Conservation (phyloP, 1,140 invertebrate genomes). For the Drosophila pseudoobscura region DNA sequence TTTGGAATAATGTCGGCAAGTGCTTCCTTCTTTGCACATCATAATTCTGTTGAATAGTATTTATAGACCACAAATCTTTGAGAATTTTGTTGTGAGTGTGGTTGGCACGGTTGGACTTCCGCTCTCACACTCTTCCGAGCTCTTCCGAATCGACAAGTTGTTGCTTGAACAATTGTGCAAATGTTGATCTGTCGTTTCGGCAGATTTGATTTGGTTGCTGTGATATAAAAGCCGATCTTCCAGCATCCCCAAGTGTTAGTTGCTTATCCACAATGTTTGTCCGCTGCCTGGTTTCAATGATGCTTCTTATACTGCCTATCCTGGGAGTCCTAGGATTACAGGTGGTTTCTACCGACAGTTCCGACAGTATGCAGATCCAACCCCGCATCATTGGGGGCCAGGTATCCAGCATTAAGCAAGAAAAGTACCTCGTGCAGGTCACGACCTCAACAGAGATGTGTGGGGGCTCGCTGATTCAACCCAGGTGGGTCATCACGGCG, state of each 20-base stretch:
- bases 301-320: slow-evolving; percentile 25
- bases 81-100: neutral
- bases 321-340: neutral
- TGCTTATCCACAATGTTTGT: slow-evolving; percentile 16
- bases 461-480: slow-evolving; percentile 53
- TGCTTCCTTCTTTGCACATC: too few species aligned
- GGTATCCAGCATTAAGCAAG: slow-evolving; percentile 39
- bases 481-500: slow-evolving; percentile 61
- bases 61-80: too few species aligned
- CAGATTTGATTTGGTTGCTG: neutral
- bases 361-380: slow-evolving; percentile 20
- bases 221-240: slow-evolving; percentile 16
- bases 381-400: slow-evolving; percentile 66
- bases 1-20: too few species aligned
- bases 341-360: neutral
- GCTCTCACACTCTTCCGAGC: neutral
- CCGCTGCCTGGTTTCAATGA: slow-evolving; percentile 23
- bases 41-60: too few species aligned
- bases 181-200: slow-evolving; percentile 29
- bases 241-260: neutral
- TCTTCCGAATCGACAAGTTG: slow-evolving; percentile 6
- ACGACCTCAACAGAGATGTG: slow-evolving; percentile 41
- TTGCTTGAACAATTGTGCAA: slow-evolving; percentile 64
- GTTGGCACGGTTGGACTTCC: neutral
- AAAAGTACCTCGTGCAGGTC: slow-evolving; percentile 63